Evolutionary conservation across 2,113 vertebrate genomes (phyloP).

Genomic region (Herpetotheres cachinnans): DNA sequence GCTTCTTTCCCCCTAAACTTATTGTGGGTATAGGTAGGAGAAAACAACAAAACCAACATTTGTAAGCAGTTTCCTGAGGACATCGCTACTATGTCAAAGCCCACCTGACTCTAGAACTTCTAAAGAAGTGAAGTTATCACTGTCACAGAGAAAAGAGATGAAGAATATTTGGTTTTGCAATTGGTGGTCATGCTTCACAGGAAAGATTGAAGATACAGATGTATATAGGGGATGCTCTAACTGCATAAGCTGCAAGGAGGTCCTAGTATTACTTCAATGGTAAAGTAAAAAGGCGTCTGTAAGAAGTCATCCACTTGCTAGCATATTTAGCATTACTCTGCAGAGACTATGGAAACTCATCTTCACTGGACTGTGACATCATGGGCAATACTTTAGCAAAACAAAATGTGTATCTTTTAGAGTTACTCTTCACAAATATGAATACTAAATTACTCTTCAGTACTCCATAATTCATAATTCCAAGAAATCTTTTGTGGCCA

Average conservation of each 20-base stretch:
- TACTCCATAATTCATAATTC: background rate
- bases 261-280: background rate
- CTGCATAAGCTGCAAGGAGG: background rate
- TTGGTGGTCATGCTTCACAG: background rate
- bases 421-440: background rate
- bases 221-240: background rate
- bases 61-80: background rate
- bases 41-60: background rate
- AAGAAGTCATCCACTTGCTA: background rate
- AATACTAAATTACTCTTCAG: background rate
- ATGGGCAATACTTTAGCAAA: background rate
- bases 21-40: background rate
- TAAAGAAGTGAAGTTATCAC: background rate
- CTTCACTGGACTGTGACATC: background rate
- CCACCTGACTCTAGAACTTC: background rate
- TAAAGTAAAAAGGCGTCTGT: background rate
- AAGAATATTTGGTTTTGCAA: background rate
- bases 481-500: background rate
- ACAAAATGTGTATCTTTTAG: background rate
- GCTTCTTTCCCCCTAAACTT: rapidly evolving
- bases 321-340: background rate
- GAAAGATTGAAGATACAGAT: background rate
- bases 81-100: background rate
- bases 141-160: background rate
- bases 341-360: background rate